Conservation (phyloP, 2,888 invertebrate genomes). For the Pemphredon lugubris region DNA sequence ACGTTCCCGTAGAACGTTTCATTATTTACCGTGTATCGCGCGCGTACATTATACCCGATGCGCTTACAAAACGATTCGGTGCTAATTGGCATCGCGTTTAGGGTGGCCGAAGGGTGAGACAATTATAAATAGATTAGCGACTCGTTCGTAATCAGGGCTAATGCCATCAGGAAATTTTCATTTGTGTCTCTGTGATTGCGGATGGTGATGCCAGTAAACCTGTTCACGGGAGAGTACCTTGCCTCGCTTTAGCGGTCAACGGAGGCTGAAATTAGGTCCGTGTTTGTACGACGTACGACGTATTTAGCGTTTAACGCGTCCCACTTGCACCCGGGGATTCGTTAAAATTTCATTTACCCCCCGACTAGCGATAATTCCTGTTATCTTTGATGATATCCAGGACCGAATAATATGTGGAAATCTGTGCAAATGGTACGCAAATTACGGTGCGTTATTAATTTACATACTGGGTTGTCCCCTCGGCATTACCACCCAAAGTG, state of each 20-base stretch:
- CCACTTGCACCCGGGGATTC: not conserved
- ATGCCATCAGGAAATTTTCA: constrained; percentile 59
- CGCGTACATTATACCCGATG: constrained; percentile 26
- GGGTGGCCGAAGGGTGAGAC: constrained; percentile 54
- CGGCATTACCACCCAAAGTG: constrained; percentile 31
- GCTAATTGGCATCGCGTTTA: constrained; percentile 73
- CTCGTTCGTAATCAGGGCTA: constrained; percentile 56
- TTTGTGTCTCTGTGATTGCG: constrained; percentile 40
- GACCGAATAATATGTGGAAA: constrained; percentile 15
- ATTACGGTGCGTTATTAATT: constrained; percentile 3
- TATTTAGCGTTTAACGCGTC: constrained; percentile 13
- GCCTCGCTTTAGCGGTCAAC: constrained; percentile 12
- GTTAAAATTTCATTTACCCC: constrained; percentile 37
- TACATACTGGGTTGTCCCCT: constrained; percentile 30
- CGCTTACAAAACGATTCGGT: constrained; percentile 44
- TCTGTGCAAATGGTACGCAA: constrained; percentile 21
- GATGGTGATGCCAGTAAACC: constrained; percentile 27
- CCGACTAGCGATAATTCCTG: constrained; percentile 20
- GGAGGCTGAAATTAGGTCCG: constrained; percentile 14
- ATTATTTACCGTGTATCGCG: constrained; percentile 1
- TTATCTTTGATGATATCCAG: not conserved
- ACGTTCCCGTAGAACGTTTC: constrained; percentile 22
- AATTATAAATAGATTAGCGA: constrained; percentile 79
- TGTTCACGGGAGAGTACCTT: constrained; percentile 30
- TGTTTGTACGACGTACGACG: constrained; percentile 17